Conservation (phyloP, 2,797 vertebrate genomes). For the Erpetoichthys calabaricus region DNA sequence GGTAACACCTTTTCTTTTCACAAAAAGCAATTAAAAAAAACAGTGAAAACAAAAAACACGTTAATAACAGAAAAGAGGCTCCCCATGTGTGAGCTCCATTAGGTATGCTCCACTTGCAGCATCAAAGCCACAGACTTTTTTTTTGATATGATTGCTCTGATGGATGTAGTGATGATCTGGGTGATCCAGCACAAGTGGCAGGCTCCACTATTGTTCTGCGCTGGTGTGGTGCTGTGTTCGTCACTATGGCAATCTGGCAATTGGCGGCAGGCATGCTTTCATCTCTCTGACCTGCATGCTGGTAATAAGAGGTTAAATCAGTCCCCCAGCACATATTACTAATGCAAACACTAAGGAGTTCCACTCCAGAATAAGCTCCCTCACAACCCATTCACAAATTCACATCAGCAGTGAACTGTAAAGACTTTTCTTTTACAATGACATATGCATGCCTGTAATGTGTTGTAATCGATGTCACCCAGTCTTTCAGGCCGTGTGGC, state of each 20-base stretch:
- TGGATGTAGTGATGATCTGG: conserved; percentile 36
- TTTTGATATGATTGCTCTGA: conserved; percentile 54
- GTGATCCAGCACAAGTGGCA: conserved; percentile 42
- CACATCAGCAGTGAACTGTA: neutral
- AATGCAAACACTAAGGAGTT: conserved; percentile 10
- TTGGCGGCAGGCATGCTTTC: conserved; percentile 72
- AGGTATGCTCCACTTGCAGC: conserved; percentile 48
- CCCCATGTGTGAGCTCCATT: conserved; percentile 36
- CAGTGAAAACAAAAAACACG: conserved; percentile 12
- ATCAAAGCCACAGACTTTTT: conserved; percentile 39
- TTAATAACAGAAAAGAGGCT: conserved; percentile 28
- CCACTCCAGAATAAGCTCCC: neutral
- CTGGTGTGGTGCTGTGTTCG: conserved; percentile 69
- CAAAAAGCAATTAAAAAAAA: no score
- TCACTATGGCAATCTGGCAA: conserved; percentile 72
- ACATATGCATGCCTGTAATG: no score
- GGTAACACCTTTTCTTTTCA: no score
- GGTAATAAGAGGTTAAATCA: conserved; percentile 58
- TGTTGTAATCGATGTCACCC: no score
- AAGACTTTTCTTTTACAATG: no score
- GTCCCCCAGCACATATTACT: conserved; percentile 35
- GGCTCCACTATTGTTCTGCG: conserved; percentile 55
- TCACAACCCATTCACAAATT: conserved; percentile 1
- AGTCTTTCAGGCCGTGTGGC: no score
- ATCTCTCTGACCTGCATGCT: conserved; percentile 64